phyloP scores from a whole-genome alignment of 2,888 invertebrate species.

The Noctua janthina region DNA sequence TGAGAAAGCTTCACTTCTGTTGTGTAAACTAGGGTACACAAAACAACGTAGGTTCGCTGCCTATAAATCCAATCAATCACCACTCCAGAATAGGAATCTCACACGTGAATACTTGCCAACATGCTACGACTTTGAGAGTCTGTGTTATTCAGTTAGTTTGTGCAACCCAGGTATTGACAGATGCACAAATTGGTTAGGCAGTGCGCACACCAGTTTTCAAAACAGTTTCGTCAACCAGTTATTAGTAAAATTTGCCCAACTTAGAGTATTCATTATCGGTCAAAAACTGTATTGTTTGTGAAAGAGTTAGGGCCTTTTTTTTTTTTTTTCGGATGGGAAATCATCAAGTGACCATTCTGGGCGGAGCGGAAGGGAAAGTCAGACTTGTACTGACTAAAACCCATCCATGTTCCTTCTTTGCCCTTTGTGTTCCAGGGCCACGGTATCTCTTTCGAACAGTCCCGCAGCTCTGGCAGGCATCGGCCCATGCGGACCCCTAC shows the following conservation, averaged over 20 bases:
- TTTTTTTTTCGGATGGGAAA: no score
- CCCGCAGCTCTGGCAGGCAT: no score
- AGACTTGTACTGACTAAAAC: no score
- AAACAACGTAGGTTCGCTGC: not conserved
- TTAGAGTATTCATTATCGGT: not conserved
- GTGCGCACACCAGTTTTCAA: not conserved
- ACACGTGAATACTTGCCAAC: constrained; percentile 35
- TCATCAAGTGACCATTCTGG: no score
- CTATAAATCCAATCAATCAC: constrained; percentile 32
- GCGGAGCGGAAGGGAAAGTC: no score
- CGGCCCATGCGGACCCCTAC: no score
- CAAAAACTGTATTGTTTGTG: no score
- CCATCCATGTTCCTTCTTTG: no score
- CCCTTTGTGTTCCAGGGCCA: no score
- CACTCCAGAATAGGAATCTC: constrained; percentile 32
- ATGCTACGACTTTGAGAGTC: constrained; percentile 19
- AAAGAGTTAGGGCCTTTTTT: no score
- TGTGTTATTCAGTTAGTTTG: constrained; percentile 19
- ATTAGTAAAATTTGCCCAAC: not conserved
- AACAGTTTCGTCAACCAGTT: not conserved
- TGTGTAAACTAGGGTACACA: constrained; percentile 11
- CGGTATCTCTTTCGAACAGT: no score
- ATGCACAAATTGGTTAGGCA: not conserved
- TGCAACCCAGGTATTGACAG: constrained; percentile 38
- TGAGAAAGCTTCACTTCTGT: not conserved